These are phyloP conservation scores for Lucifuga dentata DNA, from an alignment of 2,113 vertebrate species.

Conservation along the genomic window DNA sequence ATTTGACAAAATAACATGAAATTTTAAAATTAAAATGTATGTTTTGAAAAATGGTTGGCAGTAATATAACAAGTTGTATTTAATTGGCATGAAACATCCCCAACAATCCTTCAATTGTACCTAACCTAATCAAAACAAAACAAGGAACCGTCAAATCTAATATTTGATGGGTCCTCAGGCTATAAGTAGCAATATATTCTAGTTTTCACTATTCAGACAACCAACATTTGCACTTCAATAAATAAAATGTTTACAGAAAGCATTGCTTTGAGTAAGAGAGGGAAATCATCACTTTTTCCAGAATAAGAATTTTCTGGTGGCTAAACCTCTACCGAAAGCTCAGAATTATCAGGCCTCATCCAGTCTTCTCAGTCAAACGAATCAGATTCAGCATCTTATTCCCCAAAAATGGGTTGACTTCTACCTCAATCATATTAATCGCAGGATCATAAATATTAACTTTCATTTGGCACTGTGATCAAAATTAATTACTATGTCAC, in stretches of 20 bases:
- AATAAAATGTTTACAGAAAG: constrained; percentile 7
- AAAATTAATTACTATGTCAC: constrained; percentile 28
- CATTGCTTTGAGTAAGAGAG: neutral
- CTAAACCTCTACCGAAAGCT: neutral
- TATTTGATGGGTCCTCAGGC: neutral
- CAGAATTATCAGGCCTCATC: neutral
- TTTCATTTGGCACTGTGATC: neutral
- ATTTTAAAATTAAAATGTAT: too few relatives aligned
- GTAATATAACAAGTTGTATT: too few relatives aligned
- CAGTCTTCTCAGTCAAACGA: neutral
- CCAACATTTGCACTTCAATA: constrained; percentile 36
- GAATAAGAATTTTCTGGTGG: neutral
- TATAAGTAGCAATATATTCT: neutral
- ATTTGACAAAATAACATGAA: too few relatives aligned
- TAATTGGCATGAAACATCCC: too few relatives aligned
- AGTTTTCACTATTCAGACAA: constrained; percentile 18
- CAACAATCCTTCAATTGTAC: too few relatives aligned
- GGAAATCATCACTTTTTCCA: constrained; percentile 1
- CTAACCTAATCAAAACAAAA: too few relatives aligned
- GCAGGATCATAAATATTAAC: too few relatives aligned
- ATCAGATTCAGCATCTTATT: constrained; percentile 6
- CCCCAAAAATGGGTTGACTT: neutral
- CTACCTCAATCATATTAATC: constrained; percentile 8
- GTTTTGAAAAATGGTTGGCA: too few relatives aligned
- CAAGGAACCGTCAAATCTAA: too few relatives aligned